phyloP scores from a whole-genome alignment of 1,140 invertebrate species.

The Ceratina japonica region DNA sequence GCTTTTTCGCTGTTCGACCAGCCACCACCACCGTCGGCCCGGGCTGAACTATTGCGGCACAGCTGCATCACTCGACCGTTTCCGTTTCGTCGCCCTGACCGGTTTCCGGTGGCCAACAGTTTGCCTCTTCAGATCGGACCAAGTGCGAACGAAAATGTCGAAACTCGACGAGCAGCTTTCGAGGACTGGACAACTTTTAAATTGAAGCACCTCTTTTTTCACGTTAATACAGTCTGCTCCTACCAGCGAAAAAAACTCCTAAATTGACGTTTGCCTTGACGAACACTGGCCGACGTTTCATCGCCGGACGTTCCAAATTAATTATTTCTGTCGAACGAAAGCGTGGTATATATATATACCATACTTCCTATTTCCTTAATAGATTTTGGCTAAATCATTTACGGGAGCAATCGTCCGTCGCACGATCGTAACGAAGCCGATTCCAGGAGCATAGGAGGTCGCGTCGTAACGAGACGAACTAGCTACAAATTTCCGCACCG shows the following conservation, averaged over 20 bases:
- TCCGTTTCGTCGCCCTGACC: slow-evolving; percentile 4
- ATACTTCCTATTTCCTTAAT: too few species aligned
- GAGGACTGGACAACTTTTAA: not conserved
- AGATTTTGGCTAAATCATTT: not conserved
- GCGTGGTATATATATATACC: too few species aligned
- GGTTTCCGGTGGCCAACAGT: not conserved
- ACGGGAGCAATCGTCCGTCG: not conserved
- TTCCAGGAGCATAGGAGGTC: not conserved
- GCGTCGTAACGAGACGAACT: slow-evolving; percentile 33
- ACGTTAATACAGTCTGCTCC: too few species aligned
- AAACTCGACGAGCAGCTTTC: not conserved
- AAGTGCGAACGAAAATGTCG: not conserved
- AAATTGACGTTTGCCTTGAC: too few species aligned
- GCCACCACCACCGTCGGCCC: not conserved
- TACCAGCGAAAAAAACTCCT: too few species aligned
- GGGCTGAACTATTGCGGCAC: too few species aligned
- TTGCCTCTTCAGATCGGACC: not conserved
- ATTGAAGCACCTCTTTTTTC: not conserved
- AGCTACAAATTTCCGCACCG: slow-evolving; percentile 60
- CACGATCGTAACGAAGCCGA: not conserved
- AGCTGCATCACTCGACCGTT: slow-evolving; percentile 5
- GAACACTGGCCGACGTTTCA: too few species aligned
- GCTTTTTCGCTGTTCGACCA: slow-evolving; percentile 17
- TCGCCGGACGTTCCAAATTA: too few species aligned
- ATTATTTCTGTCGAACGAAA: too few species aligned